A percentile compares a stretch with the other conserved stretches of the same genome.
Conservation (phyloP, 2,797 vertebrate genomes). For the Tympanoctomys barrerae region DNA sequence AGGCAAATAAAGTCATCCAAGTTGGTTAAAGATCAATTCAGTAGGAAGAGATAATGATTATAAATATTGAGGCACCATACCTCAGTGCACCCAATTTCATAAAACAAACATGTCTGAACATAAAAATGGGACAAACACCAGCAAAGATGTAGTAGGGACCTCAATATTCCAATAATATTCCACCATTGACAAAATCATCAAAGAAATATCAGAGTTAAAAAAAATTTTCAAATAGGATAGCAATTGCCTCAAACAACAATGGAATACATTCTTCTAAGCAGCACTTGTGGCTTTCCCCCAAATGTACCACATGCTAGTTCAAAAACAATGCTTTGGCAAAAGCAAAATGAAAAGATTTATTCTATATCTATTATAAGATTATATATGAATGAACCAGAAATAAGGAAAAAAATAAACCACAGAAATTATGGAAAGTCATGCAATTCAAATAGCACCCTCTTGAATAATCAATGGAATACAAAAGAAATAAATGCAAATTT, state of each 20-base stretch:
- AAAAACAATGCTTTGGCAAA: not conserved
- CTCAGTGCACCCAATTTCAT: not conserved
- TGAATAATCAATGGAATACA: not conserved
- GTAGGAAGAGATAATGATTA: not conserved
- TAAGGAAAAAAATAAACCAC: not conserved
- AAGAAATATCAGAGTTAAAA: not conserved
- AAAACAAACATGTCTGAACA: not conserved
- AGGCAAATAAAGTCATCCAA: not conserved
- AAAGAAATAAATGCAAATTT: not conserved
- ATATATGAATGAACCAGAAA: not conserved
- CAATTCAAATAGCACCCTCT: not conserved
- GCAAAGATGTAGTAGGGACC: not conserved
- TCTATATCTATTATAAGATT: not conserved
- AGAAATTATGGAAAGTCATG: not conserved
- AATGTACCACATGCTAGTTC: not conserved
- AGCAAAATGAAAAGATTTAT: not conserved
- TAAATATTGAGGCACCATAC: not conserved
- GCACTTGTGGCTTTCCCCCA: not conserved
- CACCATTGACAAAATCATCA: not conserved
- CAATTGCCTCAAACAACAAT: not conserved
- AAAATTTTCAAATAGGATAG: not conserved
- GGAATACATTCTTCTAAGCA: not conserved
- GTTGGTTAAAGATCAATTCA: not conserved
- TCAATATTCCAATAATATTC: not conserved
- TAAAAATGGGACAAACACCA: not conserved